Conservation (phyloP, 2,888 invertebrate species). For the Laspeyria flexula region DNA sequence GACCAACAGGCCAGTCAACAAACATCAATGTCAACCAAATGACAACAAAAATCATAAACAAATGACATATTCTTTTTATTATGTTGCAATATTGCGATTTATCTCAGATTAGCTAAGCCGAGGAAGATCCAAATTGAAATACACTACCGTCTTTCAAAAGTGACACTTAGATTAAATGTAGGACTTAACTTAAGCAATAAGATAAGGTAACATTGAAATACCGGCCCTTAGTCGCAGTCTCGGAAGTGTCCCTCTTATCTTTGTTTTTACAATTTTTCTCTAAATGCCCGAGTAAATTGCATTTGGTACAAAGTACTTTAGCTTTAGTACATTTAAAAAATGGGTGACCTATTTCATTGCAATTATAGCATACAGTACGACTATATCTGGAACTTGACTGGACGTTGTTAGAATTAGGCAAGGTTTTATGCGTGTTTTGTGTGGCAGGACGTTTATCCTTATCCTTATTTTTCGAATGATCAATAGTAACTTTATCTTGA, state of each 20-base stretch:
- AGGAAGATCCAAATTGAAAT: no score
- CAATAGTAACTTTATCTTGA: background rate
- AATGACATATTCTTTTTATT: no score
- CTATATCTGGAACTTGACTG: background rate
- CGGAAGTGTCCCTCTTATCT: background rate
- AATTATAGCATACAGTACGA: slow-evolving; percentile 7
- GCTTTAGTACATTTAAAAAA: slow-evolving; percentile 11
- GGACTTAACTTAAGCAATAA: no score
- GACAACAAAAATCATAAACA: no score
- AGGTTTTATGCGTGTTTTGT: background rate
- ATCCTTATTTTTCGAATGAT: background rate
- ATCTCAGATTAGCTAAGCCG: no score
- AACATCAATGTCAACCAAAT: no score
- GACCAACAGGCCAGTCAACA: no score
- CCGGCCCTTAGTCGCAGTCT: background rate
- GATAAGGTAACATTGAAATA: no score
- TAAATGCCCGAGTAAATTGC: slow-evolving; percentile 2
- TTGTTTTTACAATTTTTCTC: background rate
- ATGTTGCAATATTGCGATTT: no score
- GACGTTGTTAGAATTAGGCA: background rate
- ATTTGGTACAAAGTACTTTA: slow-evolving; percentile 1
- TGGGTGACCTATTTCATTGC: slow-evolving; percentile 4
- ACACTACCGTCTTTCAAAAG: no score
- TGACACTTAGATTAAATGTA: no score
- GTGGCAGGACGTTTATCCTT: background rate